Evolutionary conservation across 23 tunicate genomes (phyloP).

Genomic region (Phallusia fumigata): DNA sequence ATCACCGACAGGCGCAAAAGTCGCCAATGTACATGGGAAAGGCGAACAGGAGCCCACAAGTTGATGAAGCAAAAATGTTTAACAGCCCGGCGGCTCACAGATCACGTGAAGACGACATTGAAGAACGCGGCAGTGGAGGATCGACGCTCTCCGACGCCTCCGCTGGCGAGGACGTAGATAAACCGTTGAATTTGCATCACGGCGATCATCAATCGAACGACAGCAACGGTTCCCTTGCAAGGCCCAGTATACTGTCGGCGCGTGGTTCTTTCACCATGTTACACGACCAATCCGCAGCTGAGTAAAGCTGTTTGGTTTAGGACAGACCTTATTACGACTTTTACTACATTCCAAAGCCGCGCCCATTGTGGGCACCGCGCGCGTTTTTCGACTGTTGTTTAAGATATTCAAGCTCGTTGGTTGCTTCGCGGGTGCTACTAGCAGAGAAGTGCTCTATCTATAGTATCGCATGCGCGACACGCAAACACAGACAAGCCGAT

Average conservation of each 20-base stretch:
- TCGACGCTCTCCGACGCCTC: slow-evolving; percentile 20
- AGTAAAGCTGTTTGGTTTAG: not conserved
- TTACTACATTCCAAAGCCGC: slow-evolving; percentile 8
- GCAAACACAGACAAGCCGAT: no score
- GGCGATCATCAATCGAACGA: not conserved
- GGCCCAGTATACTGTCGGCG: slow-evolving; percentile 28
- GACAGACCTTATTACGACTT: not conserved
- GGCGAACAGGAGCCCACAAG: not conserved
- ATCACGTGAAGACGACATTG: slow-evolving; percentile 36
- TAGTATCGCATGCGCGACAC: no score
- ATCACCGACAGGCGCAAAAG: not conserved
- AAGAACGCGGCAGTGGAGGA: slow-evolving; percentile 21
- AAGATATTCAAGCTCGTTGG: not conserved
- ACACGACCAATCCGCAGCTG: slow-evolving; percentile 55
- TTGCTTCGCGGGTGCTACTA: not conserved
- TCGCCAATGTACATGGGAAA: not conserved
- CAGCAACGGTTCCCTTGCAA: not conserved
- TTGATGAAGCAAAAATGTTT: slow-evolving; percentile 5
- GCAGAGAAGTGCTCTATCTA: no score
- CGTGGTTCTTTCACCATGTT: slow-evolving; percentile 83
- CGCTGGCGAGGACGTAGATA: slow-evolving; percentile 24
- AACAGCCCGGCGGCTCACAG: not conserved
- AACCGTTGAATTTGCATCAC: slow-evolving; percentile 24
- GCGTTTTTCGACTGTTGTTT: not conserved
- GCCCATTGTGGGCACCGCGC: not conserved